phyloP scores from a whole-genome alignment of 2,888 invertebrate genomes.

The Tanaodytes sp. region DNA sequence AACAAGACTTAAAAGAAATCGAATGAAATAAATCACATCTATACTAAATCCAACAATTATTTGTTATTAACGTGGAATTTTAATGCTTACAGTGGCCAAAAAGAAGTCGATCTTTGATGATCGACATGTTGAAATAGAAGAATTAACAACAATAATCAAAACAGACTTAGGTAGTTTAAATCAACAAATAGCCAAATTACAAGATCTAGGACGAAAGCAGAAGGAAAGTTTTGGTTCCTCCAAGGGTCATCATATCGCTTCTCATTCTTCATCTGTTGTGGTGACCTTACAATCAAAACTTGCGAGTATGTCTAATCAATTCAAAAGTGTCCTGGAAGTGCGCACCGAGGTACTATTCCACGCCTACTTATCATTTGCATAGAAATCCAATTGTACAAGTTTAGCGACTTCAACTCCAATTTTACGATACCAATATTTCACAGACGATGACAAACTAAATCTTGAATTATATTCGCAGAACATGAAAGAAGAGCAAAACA shows the following conservation, averaged over 20 bases:
- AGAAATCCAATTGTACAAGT: not conserved
- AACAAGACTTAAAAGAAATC: no score
- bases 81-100: constrained; percentile 95
- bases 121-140: constrained; percentile 95
- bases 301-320: constrained; percentile 97
- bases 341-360: constrained; percentile 83
- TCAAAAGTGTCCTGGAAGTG: constrained; percentile 97
- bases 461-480: constrained; percentile 79
- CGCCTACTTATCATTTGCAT: not conserved
- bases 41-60: no score
- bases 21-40: no score
- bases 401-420: no score
- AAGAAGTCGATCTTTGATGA: constrained; percentile 98
- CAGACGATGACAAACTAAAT: no score
- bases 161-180: constrained; percentile 95
- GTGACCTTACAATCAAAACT: constrained; percentile 93
- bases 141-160: constrained; percentile 96
- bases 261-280: constrained; percentile 94
- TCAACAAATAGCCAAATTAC: constrained; percentile 94
- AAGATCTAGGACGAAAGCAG: constrained; percentile 86
- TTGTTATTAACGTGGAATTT: no score
- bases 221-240: constrained; percentile 73
- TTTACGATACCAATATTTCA: no score
- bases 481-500: constrained; percentile 93
- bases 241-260: constrained; percentile 85